A percentile compares a stretch with the other conserved stretches of the same genome.
phyloP scores from a whole-genome alignment of 2,113 vertebrate genomes.

The Oreochromis aureus region DNA sequence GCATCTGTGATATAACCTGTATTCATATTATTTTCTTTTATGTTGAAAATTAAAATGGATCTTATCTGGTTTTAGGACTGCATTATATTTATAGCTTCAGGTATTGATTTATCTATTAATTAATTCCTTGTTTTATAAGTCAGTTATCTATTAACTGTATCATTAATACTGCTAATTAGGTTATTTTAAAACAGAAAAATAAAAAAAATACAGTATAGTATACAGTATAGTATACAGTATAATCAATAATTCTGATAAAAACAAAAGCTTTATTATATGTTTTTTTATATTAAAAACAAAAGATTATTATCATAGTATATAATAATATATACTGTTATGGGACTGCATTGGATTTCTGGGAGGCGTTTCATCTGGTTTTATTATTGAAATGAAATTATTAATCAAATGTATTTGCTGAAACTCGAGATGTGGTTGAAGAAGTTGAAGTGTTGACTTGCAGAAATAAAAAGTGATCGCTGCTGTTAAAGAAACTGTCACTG shows the following conservation, averaged over 20 bases:
- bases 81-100: background rate
- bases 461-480: background rate
- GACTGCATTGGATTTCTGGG: background rate
- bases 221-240: background rate
- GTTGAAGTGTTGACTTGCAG: background rate
- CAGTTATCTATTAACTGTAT: background rate
- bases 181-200: background rate
- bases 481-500: fast-evolving
- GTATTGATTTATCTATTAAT: background rate
- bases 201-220: background rate
- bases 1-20: background rate
- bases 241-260: background rate
- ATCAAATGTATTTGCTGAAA: background rate
- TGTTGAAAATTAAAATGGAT: fast-evolving
- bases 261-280: fast-evolving
- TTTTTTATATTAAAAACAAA: background rate
- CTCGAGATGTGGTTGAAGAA: background rate
- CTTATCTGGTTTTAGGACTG: background rate
- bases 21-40: background rate
- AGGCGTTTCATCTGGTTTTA: background rate
- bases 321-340: background rate
- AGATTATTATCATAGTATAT: background rate
- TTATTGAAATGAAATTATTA: background rate
- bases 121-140: background rate
- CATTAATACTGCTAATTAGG: background rate